Evolutionary conservation across 2,797 vertebrate species (phyloP).

Genomic region (Apodemus agrarius): DNA sequence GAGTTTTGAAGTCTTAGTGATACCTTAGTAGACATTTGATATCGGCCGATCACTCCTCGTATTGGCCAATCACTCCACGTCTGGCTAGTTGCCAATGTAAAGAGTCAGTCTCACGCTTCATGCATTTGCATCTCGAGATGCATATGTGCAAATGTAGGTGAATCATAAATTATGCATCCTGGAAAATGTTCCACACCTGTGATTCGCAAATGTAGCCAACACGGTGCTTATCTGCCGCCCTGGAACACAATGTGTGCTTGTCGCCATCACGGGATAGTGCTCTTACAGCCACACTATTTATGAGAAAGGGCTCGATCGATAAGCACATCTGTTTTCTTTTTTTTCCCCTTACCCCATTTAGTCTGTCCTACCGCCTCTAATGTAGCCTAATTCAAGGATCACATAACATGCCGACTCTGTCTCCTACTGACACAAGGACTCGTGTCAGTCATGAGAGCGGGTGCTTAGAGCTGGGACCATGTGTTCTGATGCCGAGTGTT

Average conservation of each 20-base stretch:
- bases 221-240: not conserved
- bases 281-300: not conserved
- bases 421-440: not conserved
- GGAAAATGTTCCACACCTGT: constrained; percentile 24
- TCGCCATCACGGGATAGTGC: rapidly evolving
- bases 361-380: not conserved
- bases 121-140: constrained; percentile 5
- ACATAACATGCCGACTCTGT: not conserved
- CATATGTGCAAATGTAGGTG: constrained; percentile 10
- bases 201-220: not conserved
- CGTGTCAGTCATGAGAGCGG: not conserved
- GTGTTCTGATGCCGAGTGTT: not conserved
- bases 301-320: not conserved
- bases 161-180: constrained; percentile 50
- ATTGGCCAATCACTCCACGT: not conserved
- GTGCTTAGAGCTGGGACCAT: not conserved
- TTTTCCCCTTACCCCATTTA: not conserved
- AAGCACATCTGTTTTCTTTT: not conserved
- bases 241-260: not conserved
- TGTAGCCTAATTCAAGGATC: not conserved
- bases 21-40: not conserved
- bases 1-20: not conserved
- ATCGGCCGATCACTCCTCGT: not conserved
- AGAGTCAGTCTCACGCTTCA: not conserved
- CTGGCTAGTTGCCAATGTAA: not conserved